Base-by-base conservation (phyloP, 1,140 invertebrate genomes). In the Probaryconus sp. region DNA sequence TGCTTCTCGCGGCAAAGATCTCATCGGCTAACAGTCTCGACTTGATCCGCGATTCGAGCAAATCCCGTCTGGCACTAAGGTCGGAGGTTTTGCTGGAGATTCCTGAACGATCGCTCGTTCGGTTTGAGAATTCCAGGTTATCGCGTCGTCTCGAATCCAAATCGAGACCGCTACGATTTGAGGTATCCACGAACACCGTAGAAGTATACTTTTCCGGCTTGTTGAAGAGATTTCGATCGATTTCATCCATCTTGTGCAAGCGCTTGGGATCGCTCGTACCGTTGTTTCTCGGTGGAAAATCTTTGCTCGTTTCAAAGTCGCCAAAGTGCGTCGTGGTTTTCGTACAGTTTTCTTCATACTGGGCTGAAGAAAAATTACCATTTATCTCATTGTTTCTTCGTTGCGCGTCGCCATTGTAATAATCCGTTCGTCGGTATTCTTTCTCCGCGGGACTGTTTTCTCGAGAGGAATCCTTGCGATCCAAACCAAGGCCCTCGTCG, bases 41-140 rank as follows among this genome's bases (percentile, higher is more conserved):
- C 64, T 92, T 91, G 31, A 92, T 90, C 43, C 92, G 89, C 1
- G 93, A 94, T 80, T 94, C 93, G 2, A 94, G 86, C n/a, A 92
- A 86, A 33, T 94, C 91, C 13, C 93, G 86, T 18, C 93, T 87
- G n/a, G 92, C 90, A 78, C 92, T 93, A 26, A 94, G 73, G 73
- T 93, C 91, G n/a, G 81, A 85, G 11, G 84, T 84, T 48, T 87
- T 85, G 26, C 73, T 83, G 2, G 80, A 81, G 37, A 83, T 77
- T 0, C 81, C 81, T n/a, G n/a, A n/a, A 11, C 50, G 74, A 17
- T 81, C 77, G 31, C 33, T 65, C 2, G 13, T 42, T 61, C 45
- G 38, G 70, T 14, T 67, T 61, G 53, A 37, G 35, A 71, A 78
- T 48, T 85, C 84, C 47, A 45, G 48, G 64, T 55, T 89, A 64